phyloP scores from a whole-genome alignment of 2,113 vertebrate species.

The Bothrops jararaca region DNA sequence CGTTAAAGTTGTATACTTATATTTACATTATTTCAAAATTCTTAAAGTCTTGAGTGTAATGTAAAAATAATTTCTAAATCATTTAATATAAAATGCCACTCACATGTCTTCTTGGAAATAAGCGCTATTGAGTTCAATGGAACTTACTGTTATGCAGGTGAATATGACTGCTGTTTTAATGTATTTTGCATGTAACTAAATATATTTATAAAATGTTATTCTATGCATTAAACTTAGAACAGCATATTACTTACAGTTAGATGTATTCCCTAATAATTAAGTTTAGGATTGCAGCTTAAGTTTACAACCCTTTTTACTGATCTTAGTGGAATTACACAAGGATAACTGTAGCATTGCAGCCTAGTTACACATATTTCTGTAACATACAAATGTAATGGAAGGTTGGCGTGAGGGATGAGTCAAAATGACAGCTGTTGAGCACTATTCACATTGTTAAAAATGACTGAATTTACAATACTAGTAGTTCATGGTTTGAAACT shows the following conservation, averaged over 20 bases:
- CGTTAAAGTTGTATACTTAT: constrained; percentile 57
- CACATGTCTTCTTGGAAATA: background rate
- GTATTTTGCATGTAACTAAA: constrained; percentile 40
- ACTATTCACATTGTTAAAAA: constrained; percentile 58
- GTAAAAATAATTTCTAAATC: constrained; percentile 50
- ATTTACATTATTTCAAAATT: constrained; percentile 67
- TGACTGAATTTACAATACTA: constrained; percentile 56
- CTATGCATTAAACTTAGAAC: constrained; percentile 10
- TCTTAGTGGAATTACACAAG: background rate
- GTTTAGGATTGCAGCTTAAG: background rate
- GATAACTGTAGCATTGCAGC: background rate
- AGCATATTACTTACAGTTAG: background rate
- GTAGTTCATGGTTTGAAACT: constrained; percentile 48
- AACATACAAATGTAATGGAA: background rate
- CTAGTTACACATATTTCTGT: background rate
- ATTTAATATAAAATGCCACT: constrained; percentile 66
- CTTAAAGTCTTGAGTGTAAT: constrained; percentile 34
- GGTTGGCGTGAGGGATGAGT: constrained; percentile 61
- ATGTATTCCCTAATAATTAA: constrained; percentile 1
- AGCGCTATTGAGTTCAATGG: background rate
- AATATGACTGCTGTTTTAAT: constrained; percentile 32
- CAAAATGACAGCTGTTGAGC: constrained; percentile 63
- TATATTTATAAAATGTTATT: constrained; percentile 44
- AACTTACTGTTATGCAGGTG: background rate
- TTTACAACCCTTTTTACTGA: constrained; percentile 7